Percentiles rank a stretch among this genome's conserved stretches.
These are phyloP conservation scores for Apamea monoglypha DNA, from an alignment of 2,888 invertebrate species.

Conservation along the genomic window DNA sequence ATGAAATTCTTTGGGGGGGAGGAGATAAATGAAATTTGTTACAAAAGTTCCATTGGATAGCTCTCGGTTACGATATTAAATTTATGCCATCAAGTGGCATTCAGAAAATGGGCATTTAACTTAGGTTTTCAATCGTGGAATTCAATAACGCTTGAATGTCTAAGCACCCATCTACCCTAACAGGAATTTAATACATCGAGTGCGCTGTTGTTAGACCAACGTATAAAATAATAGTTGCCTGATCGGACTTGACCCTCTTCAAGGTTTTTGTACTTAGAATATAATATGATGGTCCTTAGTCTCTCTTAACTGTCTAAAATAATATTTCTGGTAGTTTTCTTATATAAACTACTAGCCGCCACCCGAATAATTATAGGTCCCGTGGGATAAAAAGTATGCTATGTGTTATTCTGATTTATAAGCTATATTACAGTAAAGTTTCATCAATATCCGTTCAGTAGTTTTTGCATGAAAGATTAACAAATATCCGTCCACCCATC, in stretches of 20 bases:
- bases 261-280: not conserved
- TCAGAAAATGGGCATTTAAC: slow-evolving; percentile 85
- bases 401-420: no score
- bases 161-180: slow-evolving; percentile 60
- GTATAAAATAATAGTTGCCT: not conserved
- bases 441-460: no score
- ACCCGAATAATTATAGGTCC: no score
- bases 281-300: no score
- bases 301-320: not conserved
- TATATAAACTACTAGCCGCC: no score
- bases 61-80: slow-evolving; percentile 88
- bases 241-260: not conserved
- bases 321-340: not conserved
- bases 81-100: slow-evolving; percentile 88
- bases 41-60: slow-evolving; percentile 86
- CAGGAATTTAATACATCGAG: slow-evolving; percentile 32
- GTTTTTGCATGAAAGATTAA: no score
- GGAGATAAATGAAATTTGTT: slow-evolving; percentile 89
- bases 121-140: slow-evolving; percentile 83
- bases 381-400: no score
- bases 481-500: no score
- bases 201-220: slow-evolving; percentile 11
- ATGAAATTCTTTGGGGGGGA: slow-evolving; percentile 84
- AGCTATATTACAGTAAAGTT: no score
- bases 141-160: slow-evolving; percentile 78